Evolutionary conservation across 2,797 vertebrate species (phyloP).

Genomic region (Acipenser oxyrinchus): DNA sequence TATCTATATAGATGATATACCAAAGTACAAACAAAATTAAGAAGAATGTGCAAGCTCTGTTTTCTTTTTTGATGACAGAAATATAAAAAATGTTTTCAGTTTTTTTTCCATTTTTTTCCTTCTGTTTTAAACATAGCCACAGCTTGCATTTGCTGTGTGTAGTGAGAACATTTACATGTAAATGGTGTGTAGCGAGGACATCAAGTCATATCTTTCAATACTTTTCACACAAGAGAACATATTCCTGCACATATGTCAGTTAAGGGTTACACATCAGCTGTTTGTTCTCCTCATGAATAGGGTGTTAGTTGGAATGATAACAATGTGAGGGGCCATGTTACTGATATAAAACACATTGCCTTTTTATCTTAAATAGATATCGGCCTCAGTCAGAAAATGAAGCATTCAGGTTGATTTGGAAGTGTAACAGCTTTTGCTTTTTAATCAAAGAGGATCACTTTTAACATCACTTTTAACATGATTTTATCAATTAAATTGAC

Average conservation of each 20-base stretch:
- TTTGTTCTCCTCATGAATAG: neutral
- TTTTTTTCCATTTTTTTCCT: too few species aligned
- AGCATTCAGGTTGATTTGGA: conserved; percentile 10
- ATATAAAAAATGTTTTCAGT: too few species aligned
- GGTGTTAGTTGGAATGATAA: conserved; percentile 20
- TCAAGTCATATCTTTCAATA: too few species aligned
- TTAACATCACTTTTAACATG: conserved; percentile 4
- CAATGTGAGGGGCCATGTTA: conserved; percentile 19
- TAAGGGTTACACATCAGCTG: conserved; percentile 17
- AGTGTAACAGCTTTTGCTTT: conserved; percentile 5
- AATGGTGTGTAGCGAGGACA: too few species aligned
- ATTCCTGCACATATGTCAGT: neutral
- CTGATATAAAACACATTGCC: conserved; percentile 22
- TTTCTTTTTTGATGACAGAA: too few species aligned
- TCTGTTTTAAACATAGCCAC: too few species aligned
- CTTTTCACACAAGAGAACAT: too few species aligned
- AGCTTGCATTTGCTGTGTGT: too few species aligned
- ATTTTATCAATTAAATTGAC: neutral
- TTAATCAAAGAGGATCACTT: neutral
- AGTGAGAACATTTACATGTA: too few species aligned
- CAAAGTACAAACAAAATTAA: too few species aligned
- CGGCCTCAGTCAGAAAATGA: conserved; percentile 4
- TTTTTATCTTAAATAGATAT: conserved; percentile 21
- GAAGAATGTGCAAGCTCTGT: too few species aligned
- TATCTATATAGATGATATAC: too few species aligned